Evolutionary conservation across 2,888 invertebrate species (phyloP), one percentile per base, ranked within the genome.

Genomic region (Orthosia cruda): DNA sequence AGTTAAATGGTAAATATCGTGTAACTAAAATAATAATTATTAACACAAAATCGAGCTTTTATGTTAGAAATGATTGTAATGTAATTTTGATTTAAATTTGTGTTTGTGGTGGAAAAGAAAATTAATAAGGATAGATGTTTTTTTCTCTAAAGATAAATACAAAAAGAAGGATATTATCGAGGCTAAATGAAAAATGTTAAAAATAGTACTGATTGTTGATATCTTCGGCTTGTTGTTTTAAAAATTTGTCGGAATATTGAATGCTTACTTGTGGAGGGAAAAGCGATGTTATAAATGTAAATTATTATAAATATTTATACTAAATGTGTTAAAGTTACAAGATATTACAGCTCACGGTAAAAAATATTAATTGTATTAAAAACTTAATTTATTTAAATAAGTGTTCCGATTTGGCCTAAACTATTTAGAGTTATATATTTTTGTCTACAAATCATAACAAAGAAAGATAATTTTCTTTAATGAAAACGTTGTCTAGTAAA

Each of bases 271-370:
- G 70, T 82, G 77, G 68, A 73, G 67, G 70, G 71, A 78, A 77
- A 87, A 86, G 86, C 88, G 78, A 85, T 87, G 90, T 92, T 93
- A 88, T 91, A 89, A 90, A 90, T 89, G 86, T 90, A 89, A 90
- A 90, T 82, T 85, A 81, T 84, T 57, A 66, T 81, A 90, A 81
- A 70, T 84, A 83, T 67, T 54, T 74, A 79, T 74, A 84, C 49
- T 91, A 89, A 87, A 89, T 89, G 89, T 92, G 90, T 92, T 90
- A 88, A 84, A 69, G 63, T 71, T n/a, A n/a, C n/a, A n/a, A n/a
- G n/a, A n/a, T n/a, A n/a, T n/a, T n/a, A n/a, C n/a, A n/a, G n/a
- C n/a, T n/a, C n/a, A n/a, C n/a, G n/a, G n/a, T n/a, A n/a, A n/a
- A n/a, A n/a, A n/a, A n/a, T n/a, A n/a, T n/a, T n/a, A n/a, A n/a